These are phyloP conservation scores for Sphinx pinastri DNA, from an alignment of 2,888 invertebrate species.

Conservation along the genomic window DNA sequence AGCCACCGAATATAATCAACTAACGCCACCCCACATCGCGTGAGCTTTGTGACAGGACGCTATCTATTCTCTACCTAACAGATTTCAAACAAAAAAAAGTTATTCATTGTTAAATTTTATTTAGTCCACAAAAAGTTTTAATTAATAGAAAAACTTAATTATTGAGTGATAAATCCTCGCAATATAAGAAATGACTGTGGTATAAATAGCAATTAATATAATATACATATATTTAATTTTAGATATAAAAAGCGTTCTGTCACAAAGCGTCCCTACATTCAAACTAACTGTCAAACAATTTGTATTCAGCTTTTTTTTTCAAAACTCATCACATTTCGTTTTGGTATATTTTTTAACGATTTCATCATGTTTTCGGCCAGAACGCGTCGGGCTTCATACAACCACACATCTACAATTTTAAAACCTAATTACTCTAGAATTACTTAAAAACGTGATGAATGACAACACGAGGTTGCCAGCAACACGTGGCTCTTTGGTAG, in stretches of 20 bases:
- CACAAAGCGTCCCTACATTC: conserved; percentile 5
- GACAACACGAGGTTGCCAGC: conserved; percentile 17
- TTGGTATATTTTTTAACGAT: conserved; percentile 13
- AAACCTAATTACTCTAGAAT: conserved; percentile 17
- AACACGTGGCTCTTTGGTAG: conserved; percentile 12
- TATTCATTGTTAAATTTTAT: background rate
- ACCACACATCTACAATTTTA: conserved; percentile 21
- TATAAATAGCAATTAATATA: too few species aligned
- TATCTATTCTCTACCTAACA: background rate
- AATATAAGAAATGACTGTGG: too few species aligned
- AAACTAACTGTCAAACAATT: conserved; percentile 9
- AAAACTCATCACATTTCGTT: conserved; percentile 22
- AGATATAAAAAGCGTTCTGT: conserved; percentile 12
- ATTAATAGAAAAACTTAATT: too few species aligned
- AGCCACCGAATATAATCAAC: conserved; percentile 69
- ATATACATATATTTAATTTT: background rate
- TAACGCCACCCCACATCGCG: conserved; percentile 30
- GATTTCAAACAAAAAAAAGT: background rate
- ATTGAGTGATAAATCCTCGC: too few species aligned
- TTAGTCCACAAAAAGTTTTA: too few species aligned
- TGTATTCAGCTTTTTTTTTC: background rate
- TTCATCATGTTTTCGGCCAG: conserved; percentile 6
- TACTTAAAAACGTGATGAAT: conserved; percentile 27
- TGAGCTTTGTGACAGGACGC: conserved; percentile 23
- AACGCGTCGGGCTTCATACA: conserved; percentile 9